Base-by-base conservation (phyloP, 2,113 vertebrate species). In the Euleptes europaea region DNA sequence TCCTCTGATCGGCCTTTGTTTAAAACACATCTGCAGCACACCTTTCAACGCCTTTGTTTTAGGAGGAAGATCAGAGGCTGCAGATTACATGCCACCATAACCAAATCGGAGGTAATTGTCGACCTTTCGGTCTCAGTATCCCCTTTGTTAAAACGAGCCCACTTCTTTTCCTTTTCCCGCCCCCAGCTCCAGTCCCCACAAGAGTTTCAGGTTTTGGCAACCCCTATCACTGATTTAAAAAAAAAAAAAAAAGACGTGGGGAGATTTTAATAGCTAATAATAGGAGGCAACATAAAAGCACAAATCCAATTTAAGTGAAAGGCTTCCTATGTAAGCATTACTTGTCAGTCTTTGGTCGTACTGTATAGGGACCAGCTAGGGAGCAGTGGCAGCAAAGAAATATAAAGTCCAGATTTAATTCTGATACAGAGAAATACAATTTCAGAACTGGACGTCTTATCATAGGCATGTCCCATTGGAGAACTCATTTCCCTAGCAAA, bases 341-440 rank as follows among this genome's bases (percentile, higher is more conserved):
- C 97, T 97, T 99, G 98, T 99, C 98, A 98, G 96, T 97, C 97
- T 93, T 87, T 96, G 97, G 98, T 98, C 97, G 96, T 97, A 96
- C 97, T 97, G 96, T 96, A 96, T 94, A 96, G 96, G 90, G 96
- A 96, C 97, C 95, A 92, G 97, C 97, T 96, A 95, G 96, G 86
- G 96, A 97, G 97, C 97, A 96, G 94, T 95, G 96, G 97, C 96
- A 96, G 98, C 95, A 95, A 97, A 98, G 97, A 98, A 98, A 98
- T 98, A 98, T 98, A 99, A 99, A 98, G 98, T 98, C 97, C 98
- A 99, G 98, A 99, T 99, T 99, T 99, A 99, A 99, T 99, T 99
- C 98, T 95, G 98, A 99, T 99, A 99, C 96, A 96, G 97, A 98
- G 98, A 99, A 99, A 99, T 99, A 99, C 98, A 99, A 99, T 99